phyloP scores from a whole-genome alignment of 2,113 vertebrate species.

The Triplophysa rosa region DNA sequence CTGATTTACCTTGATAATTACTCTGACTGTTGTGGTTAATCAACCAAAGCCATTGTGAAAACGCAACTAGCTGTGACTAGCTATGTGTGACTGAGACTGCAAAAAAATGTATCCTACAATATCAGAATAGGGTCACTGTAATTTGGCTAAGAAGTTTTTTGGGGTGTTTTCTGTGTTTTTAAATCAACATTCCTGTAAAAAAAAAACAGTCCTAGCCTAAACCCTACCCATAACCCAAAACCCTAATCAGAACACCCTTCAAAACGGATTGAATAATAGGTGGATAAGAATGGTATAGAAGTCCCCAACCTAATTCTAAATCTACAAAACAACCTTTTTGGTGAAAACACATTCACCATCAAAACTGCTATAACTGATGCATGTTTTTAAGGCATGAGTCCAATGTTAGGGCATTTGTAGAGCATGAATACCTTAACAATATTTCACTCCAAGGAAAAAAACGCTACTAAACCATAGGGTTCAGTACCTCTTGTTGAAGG shows the following conservation, averaged over 20 bases:
- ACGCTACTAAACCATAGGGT: neutral
- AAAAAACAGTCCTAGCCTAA: too few relatives aligned
- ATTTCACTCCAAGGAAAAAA: conserved; percentile 33
- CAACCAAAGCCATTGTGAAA: neutral
- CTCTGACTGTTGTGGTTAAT: neutral
- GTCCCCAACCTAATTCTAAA: too few relatives aligned
- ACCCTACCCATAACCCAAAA: too few relatives aligned
- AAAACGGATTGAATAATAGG: too few relatives aligned
- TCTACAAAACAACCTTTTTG: too few relatives aligned
- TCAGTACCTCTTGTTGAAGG: conserved; percentile 91
- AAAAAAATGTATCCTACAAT: too few relatives aligned
- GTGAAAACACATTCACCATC: neutral
- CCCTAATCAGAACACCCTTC: too few relatives aligned
- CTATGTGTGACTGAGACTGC: neutral
- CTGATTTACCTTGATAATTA: neutral
- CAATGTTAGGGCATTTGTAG: neutral
- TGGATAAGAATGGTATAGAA: too few relatives aligned
- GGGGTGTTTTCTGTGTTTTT: too few relatives aligned
- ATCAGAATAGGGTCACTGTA: too few relatives aligned
- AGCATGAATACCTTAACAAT: neutral
- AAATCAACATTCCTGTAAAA: too few relatives aligned
- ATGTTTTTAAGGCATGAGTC: neutral
- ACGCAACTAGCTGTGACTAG: neutral
- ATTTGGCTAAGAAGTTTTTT: too few relatives aligned
- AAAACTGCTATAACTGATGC: neutral